Base-by-base conservation (phyloP, 2,888 invertebrate species). In the Noctua fimbriata region DNA sequence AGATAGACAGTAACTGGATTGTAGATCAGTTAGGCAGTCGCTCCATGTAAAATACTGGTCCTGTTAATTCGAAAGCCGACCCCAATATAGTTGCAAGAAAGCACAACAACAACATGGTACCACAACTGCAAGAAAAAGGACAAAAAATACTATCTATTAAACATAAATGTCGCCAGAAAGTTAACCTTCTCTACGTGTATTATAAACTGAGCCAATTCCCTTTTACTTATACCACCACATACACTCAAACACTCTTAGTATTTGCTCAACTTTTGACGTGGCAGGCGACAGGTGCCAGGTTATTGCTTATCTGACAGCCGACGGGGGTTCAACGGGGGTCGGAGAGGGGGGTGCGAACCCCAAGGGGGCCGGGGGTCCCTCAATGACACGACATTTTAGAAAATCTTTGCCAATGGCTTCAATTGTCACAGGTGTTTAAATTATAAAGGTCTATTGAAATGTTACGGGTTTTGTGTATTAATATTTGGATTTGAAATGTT, bases 221-320 rank as follows among this genome's bases (percentile, higher is more conserved):
- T 60, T 69, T 72, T 16, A 47, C 16, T 49, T 41, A n/a, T 66
- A 65, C 70, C 73, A 76, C 73, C 69, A 78, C 66, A 67, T 60
- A 66, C 58, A 63, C 73, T 78, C 76, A 36, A 78, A 75, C 70
- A 76, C 87, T 73, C 70, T 44, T 36, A 70, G 78, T 83, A 87
- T 89, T 81, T 85, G 82, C 79, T 83, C 81, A 92, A 91, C 83
- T 89, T 90, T 87, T 89, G 89, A 90, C 86, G 88, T 82, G 90
- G 81, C 77, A 79, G 81, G 83, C 87, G 89, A 84, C 93, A 93
- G 93, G 92, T 93, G 93, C 86, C 85, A 85, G 89, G 92, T 90
- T 93, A 93, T 93, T 93, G 92, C 90, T 90, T 90, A 92, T 90
- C 92, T 91, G 91, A 90, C 92, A 90, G 89, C 77, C 80, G 69